Evolutionary conservation across 1,140 invertebrate genomes (phyloP), one percentile per base, ranked within the genome.

Genomic region (Lasioglossum baleicum): DNA sequence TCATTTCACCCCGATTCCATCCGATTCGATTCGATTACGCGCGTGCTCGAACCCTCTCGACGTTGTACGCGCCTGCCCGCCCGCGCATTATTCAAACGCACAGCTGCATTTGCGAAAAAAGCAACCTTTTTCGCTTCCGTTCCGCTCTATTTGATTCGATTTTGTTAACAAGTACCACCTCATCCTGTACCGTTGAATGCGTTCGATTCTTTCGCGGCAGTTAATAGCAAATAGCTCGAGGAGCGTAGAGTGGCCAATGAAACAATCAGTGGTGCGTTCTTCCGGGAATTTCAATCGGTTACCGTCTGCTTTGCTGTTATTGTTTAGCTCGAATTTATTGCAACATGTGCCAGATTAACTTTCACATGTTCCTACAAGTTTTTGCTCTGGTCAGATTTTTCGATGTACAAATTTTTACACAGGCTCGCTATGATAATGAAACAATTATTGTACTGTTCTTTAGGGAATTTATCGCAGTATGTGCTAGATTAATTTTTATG

Each of bases 1-100:
- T 71, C 75, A 71, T 71, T 77, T 77, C 75, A 31, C 35, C 8
- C 20, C n/a, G 65, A 75, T 75, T 56, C 63, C 11, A 61, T 77
- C 63, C 75, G 13, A 71, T 71, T 77, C 26, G 11, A 11, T 17
- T 51, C 13, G 44, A 77, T 77, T 77, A 70, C 44, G 48, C 31
- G 20, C 61, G 63, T 42, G 44, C 48, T 58, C 7, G n/a, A 31
- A 1, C 13, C 44, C 7, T 0, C 44, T 44, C 8, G 44, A 5
- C 35, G 35, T 35, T 35, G 3, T 35, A 35, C 35, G 35, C 44
- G 44, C 13, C 1, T n/a, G 2, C 10, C 3, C 15, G 44, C 51
- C 0, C 35, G 2, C 10, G 7, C n/a, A n/a, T 71, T 63, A 71
- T 64, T 77, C 51, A 53, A 48, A 51, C 20, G 56, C 20, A 42